Evolutionary conservation across 2,113 vertebrate species (phyloP), one percentile per base, ranked within the genome.

Genomic region (Phycodurus eques): DNA sequence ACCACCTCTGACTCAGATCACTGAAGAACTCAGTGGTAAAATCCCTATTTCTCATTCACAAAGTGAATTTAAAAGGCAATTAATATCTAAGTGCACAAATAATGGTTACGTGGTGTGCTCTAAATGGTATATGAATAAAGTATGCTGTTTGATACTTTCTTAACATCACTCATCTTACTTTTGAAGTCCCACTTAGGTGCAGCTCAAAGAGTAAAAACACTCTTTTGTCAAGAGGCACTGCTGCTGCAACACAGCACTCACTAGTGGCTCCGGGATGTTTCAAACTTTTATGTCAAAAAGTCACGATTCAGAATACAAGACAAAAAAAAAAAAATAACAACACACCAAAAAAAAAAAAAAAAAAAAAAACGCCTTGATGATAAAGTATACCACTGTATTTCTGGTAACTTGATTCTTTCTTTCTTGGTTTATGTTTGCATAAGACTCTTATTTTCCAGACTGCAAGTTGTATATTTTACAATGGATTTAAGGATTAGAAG

Each of bases 401-500:
- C 75, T 64, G 72, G 17, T 81, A 67, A 72, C 10, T 47, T 74
- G 62, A 9, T 43, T 20, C 67, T 65, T n/a, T 69, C 56, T 72
- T 53, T 60, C 15, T 35, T 61, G 15, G 14, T 61, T 56, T 61
- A 17, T 83, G 71, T 82, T 80, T 81, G 70, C 64, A 56, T 70
- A 51, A 68, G 74, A 75, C 54, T 74, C 54, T 65, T 59, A 57
- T 80, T 79, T 71, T 79, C 60, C 13, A 68, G 53, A 72, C 68
- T 67, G 73, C 73, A 68, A 77, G 70, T 79, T 77, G 61, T 61
- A 49, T 66, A 59, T 66, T 77, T 49, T 61, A 78, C 19, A 72
- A 70, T 74, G 81, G 80, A 88, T 88, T 83, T 83, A 80, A 59
- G 72, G 81, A 83, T 87, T 86, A 79, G 72, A 74, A 64, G 65